phyloP scores from a whole-genome alignment of 2,797 vertebrate species.

The Chrysocyon brachyurus region DNA sequence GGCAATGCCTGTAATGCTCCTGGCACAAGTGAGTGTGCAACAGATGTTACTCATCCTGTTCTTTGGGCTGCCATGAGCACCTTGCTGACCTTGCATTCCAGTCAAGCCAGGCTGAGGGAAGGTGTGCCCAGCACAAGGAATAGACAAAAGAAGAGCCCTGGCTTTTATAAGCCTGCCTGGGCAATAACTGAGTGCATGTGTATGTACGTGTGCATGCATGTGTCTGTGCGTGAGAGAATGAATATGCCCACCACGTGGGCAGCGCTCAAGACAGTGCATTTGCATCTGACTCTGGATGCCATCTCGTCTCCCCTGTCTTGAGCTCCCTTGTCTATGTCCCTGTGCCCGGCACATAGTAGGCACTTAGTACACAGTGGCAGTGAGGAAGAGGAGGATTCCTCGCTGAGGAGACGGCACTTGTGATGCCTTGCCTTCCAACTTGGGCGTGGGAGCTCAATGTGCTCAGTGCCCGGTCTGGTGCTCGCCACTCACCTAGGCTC shows the following conservation, averaged over 20 bases:
- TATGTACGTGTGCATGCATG: no score
- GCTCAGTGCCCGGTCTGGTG: fast-evolving
- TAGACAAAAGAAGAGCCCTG: not conserved
- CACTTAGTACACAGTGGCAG: fast-evolving
- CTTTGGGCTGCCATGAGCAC: not conserved
- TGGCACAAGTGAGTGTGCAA: fast-evolving
- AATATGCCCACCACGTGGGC: fast-evolving
- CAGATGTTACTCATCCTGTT: fast-evolving
- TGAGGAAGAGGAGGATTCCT: no score
- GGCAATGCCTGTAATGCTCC: no score
- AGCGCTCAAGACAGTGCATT: not conserved
- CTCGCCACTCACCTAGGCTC: not conserved
- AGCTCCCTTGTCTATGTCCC: not conserved
- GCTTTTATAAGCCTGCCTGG: fast-evolving
- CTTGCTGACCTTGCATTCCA: fast-evolving
- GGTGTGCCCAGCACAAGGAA: not conserved
- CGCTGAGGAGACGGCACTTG: fast-evolving
- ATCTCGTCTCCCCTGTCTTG: not conserved
- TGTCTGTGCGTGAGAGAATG: no score
- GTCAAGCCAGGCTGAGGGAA: not conserved
- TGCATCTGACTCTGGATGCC: not conserved
- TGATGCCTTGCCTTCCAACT: fast-evolving
- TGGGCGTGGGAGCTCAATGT: fast-evolving
- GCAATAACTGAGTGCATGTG: fast-evolving
- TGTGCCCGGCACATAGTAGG: not conserved